Evolutionary conservation across 2,113 vertebrate genomes (phyloP).

Genomic region (Percina caprodes): DNA sequence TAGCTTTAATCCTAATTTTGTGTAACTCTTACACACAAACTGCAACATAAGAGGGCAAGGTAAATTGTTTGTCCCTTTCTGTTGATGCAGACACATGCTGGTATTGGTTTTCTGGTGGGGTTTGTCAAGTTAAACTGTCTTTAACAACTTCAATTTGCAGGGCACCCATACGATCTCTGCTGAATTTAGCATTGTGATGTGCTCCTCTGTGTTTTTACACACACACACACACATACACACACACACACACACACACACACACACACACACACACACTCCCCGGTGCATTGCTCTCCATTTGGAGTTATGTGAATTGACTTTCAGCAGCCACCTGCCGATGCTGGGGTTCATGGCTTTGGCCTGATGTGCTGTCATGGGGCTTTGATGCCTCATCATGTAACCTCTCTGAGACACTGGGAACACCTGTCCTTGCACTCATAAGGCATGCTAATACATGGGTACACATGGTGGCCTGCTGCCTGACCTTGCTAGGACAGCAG

Average conservation of each 20-base stretch:
- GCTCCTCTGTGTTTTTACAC: conserved; percentile 8
- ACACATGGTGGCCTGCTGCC: conserved; percentile 78
- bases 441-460: conserved; percentile 82
- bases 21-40: background rate
- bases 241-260: background rate
- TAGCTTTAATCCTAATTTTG: background rate
- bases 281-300: conserved; percentile 13
- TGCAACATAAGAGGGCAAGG: background rate
- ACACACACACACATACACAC: background rate
- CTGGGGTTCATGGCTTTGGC: conserved; percentile 56
- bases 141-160: background rate
- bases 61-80: background rate
- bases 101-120: background rate
- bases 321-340: conserved; percentile 38
- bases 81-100: background rate
- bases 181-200: background rate
- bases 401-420: conserved; percentile 74
- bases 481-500: conserved; percentile 81
- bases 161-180: background rate
- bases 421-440: conserved; percentile 78
- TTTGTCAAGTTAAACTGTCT: background rate
- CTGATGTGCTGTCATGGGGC: conserved; percentile 68
- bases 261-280: background rate
- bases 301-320: conserved; percentile 49
- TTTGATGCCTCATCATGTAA: conserved; percentile 68